Conservation (phyloP, 2,113 vertebrate species). For the Notothenia coriiceps region DNA sequence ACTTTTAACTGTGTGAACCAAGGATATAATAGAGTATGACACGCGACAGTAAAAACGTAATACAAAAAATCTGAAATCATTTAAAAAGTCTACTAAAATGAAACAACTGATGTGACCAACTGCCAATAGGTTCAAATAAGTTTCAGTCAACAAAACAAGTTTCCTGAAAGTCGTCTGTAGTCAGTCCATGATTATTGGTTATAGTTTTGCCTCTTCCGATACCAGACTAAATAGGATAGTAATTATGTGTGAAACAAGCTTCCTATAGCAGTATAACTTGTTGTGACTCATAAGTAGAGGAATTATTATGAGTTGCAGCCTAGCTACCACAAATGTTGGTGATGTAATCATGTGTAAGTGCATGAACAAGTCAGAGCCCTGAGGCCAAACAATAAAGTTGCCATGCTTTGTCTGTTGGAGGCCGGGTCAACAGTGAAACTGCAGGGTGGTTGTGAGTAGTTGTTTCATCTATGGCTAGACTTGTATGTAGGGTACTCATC, state of each 20-base stretch:
- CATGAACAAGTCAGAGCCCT: conserved; percentile 59
- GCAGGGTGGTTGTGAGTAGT: not conserved
- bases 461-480: conserved; percentile 36
- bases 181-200: conserved; percentile 7
- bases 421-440: conserved; percentile 44
- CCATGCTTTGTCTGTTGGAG: conserved; percentile 2
- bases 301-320: conserved; percentile 45
- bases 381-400: conserved; percentile 52
- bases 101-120: not conserved
- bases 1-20: not conserved
- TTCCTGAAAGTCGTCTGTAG: conserved; percentile 22
- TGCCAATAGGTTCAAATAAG: not conserved
- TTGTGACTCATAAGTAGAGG: conserved; percentile 59
- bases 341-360: conserved; percentile 71
- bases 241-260: conserved; percentile 16
- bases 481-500: conserved; percentile 15
- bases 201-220: conserved; percentile 15
- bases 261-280: conserved; percentile 22
- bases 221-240: conserved; percentile 30
- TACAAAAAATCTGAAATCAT: not conserved
- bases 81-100: not conserved
- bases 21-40: not conserved
- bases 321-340: conserved; percentile 56
- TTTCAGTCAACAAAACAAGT: not conserved
- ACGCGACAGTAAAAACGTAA: not conserved